These are phyloP conservation scores for Nycticorax nycticorax DNA, from an alignment of 2,113 vertebrate species.

Conservation along the genomic window DNA sequence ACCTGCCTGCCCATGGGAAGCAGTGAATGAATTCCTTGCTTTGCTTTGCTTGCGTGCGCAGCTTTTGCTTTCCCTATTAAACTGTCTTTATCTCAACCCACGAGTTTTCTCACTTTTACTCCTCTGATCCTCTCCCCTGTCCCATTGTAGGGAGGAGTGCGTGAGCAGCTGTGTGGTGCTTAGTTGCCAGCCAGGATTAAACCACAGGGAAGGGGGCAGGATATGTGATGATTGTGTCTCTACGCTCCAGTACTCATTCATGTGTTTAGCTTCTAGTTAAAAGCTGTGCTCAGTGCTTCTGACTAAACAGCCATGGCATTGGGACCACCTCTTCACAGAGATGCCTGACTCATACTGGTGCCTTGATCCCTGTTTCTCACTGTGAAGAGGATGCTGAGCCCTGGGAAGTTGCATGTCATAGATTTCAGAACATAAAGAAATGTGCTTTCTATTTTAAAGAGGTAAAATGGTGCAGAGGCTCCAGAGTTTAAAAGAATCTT, in stretches of 20 bases:
- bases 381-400: background rate
- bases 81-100: no score
- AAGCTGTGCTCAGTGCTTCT: background rate
- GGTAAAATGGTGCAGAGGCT: background rate
- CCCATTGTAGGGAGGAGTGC: no score
- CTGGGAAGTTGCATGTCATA: background rate
- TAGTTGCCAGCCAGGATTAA: no score
- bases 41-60: no score
- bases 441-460: background rate
- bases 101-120: no score
- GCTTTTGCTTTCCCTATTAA: no score
- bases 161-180: no score
- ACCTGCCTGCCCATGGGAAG: no score
- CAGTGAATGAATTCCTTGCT: no score
- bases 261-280: background rate
- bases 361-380: background rate
- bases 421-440: background rate
- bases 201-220: fast-evolving
- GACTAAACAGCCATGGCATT: background rate
- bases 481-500: background rate
- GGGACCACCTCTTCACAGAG: background rate
- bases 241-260: background rate
- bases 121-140: no score
- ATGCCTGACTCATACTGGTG: fast-evolving
- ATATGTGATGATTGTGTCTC: background rate